Evolutionary conservation across 2,797 vertebrate genomes (phyloP).

Genomic region (Spinus olivaceus): DNA sequence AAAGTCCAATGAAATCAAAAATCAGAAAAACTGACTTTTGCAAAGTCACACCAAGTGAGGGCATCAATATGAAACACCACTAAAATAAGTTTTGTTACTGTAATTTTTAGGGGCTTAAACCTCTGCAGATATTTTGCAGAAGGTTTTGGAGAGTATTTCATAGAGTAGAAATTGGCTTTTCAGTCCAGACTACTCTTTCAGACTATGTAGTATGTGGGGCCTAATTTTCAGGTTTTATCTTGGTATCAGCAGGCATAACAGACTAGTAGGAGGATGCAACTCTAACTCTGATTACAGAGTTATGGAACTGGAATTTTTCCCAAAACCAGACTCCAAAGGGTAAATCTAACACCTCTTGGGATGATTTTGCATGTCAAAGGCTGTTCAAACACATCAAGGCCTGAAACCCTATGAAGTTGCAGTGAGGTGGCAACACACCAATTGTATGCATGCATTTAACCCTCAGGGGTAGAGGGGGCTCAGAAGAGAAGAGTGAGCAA

Average conservation of each 20-base stretch:
- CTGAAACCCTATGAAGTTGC: not conserved
- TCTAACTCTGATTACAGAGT: not conserved
- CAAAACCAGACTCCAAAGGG: not conserved
- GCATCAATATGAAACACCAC: not conserved
- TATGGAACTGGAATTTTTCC: not conserved
- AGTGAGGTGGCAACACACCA: not conserved
- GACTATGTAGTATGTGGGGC: not conserved
- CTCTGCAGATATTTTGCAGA: not conserved
- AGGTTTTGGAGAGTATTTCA: not conserved
- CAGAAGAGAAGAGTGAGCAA: not conserved
- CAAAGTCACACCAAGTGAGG: not conserved
- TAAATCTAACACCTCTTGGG: not conserved
- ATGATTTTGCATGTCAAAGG: not conserved
- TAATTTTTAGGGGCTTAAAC: not conserved
- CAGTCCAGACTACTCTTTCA: not conserved
- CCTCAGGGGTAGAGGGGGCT: not conserved
- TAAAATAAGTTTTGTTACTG: not conserved
- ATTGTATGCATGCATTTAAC: not conserved
- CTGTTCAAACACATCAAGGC: not conserved
- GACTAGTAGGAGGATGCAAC: not conserved
- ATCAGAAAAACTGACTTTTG: not conserved
- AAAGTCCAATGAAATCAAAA: rapidly evolving
- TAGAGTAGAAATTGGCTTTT: not conserved
- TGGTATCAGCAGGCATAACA: not conserved
- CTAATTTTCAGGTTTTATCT: not conserved